phyloP scores from a whole-genome alignment of 2,113 vertebrate genomes.

The Anolis sagrei region DNA sequence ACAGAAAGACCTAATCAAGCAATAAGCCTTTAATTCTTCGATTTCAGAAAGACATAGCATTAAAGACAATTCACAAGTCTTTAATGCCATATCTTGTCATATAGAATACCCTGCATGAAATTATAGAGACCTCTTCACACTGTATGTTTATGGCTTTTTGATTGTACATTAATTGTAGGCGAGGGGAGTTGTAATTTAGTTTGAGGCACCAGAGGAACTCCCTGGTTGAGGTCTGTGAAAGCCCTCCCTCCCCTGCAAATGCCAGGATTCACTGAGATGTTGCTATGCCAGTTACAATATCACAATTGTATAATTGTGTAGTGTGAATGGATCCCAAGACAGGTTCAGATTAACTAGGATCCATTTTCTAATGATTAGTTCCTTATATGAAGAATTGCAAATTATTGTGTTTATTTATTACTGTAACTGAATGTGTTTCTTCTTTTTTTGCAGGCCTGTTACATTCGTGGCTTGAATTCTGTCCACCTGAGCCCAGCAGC shows the following conservation, averaged over 20 bases:
- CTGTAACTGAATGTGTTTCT: fast-evolving
- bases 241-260: no score
- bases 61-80: neutral
- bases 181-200: neutral
- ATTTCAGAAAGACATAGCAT: neutral
- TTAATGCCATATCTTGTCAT: neutral
- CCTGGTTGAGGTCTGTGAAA: no score
- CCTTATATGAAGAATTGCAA: neutral
- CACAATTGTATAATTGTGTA: no score
- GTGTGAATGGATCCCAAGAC: neutral
- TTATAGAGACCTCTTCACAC: no score
- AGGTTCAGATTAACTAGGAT: neutral
- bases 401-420: fast-evolving
- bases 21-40: neutral
- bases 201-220: neutral
- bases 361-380: neutral
- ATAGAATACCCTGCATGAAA: neutral
- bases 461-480: slow-evolving; percentile 84
- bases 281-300: no score
- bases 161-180: neutral
- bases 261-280: no score
- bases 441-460: slow-evolving; percentile 85
- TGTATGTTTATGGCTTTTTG: no score
- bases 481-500: slow-evolving; percentile 67
- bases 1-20: neutral